Base-by-base conservation (phyloP, 2,888 invertebrate genomes). In the Drosophila kanekoi region DNA sequence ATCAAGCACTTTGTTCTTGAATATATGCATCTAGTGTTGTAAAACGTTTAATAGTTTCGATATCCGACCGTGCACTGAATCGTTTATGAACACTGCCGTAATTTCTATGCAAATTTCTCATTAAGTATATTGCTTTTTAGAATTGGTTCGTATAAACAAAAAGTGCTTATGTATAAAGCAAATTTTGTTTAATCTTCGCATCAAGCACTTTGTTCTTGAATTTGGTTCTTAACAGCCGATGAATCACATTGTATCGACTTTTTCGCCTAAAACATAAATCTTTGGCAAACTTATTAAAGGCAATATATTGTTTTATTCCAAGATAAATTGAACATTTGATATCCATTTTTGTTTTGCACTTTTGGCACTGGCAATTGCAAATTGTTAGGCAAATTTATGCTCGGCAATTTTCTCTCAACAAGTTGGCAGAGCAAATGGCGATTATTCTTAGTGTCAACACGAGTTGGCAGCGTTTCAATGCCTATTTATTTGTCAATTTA, bases 361-460 rank as follows among this genome's bases (percentile, higher is more conserved):
- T 63, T 52, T 70, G 52, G 41, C 40, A 35, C 35, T 18, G 16
- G 35, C 60, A 62, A 71, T 52, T 45, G 41, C 13, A 35, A 47
- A 54, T 44, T 48, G 35, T 11, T 14, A 32, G 13, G 54, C 18
- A 56, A 77, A 77, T 77, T 73, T 62, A 77, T 72, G 38, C 44
- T 8, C 11, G 18, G 6, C 23, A 14, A 35, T 35, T 28, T 28
- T 16, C 49, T 49, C 23, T 23, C 35, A 35, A 16, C 38, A 63
- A 69, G 40, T 70, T 72, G 73, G 73, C 73, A 60, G 43, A 44
- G 9, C 47, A 43, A 52, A 44, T 8, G 23, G 49, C 51, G 8
- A 72, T 74, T 52, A 72, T 44, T 77, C 54, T 49, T 38, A 1
- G 33, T 49, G 77, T 60, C 72, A 60, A 60, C 54, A 35, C 47